Conservation (phyloP, 2,113 vertebrate species). For the Istiophorus platypterus region DNA sequence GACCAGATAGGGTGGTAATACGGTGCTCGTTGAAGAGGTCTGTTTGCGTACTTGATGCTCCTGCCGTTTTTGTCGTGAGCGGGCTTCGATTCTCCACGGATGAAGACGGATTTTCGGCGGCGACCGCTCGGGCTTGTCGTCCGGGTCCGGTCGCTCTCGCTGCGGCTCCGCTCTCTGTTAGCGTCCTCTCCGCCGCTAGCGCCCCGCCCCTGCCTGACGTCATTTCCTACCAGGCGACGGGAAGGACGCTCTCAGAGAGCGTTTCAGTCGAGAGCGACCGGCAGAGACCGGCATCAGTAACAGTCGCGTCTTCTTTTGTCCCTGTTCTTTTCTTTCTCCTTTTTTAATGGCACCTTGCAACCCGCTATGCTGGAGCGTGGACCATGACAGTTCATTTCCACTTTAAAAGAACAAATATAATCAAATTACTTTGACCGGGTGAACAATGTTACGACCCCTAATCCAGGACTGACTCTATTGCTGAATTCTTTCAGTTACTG, state of each 20-base stretch:
- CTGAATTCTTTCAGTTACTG: no score
- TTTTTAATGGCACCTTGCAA: no score
- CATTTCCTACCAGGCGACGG: constrained; percentile 49
- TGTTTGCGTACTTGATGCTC: constrained; percentile 80
- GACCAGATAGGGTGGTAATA: constrained; percentile 81
- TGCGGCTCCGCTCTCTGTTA: constrained; percentile 14
- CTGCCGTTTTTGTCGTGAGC: constrained; percentile 18
- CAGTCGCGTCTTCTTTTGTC: not conserved
- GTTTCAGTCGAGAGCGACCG: not conserved
- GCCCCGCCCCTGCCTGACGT: constrained; percentile 36
- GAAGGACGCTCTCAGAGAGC: constrained; percentile 29
- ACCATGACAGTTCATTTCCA: no score
- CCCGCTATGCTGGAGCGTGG: no score
- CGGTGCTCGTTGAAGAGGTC: constrained; percentile 64
- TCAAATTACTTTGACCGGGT: no score
- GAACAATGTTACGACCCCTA: no score
- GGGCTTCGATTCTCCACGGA: constrained; percentile 76
- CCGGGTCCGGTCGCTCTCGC: not conserved
- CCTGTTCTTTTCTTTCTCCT: not conserved
- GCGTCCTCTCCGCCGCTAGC: not conserved
- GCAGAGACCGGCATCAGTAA: not conserved
- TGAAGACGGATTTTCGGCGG: constrained; percentile 88
- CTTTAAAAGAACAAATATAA: no score
- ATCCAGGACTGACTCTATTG: no score
- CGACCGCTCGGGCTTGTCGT: accelerated